These are phyloP conservation scores for Alsophila aescularia DNA, from an alignment of 2,888 invertebrate species.

Conservation along the genomic window DNA sequence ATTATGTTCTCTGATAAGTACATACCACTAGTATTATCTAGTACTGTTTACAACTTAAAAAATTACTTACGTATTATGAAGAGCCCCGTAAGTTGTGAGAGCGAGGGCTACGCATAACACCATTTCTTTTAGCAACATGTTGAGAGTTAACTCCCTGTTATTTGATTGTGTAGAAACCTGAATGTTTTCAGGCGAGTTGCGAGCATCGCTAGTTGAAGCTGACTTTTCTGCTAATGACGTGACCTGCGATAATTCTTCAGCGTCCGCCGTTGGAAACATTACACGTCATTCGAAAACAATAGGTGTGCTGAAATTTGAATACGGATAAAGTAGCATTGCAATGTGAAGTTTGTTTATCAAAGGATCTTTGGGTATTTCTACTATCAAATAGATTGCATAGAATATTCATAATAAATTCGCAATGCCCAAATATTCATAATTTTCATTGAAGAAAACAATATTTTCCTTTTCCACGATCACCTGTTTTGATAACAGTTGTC, in stretches of 20 bases:
- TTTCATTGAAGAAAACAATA: slow-evolving; percentile 37
- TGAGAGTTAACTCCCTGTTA: slow-evolving; percentile 72
- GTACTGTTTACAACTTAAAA: background rate
- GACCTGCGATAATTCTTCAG: slow-evolving; percentile 76
- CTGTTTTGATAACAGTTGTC: slow-evolving; percentile 2
- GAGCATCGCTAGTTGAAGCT: slow-evolving; percentile 71
- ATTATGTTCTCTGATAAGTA: background rate
- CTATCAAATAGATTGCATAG: slow-evolving; percentile 33
- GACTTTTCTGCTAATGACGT: slow-evolving; percentile 70
- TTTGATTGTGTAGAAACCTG: slow-evolving; percentile 64
- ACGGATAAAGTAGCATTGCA: slow-evolving; percentile 60
- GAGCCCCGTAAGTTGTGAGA: slow-evolving; percentile 88
- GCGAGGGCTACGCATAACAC: slow-evolving; percentile 86
- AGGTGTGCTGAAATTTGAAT: slow-evolving; percentile 54
- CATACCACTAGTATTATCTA: background rate
- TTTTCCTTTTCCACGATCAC: slow-evolving; percentile 11
- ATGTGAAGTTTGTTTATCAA: slow-evolving; percentile 35
- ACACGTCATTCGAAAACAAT: slow-evolving; percentile 81
- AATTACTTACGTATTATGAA: slow-evolving; percentile 87
- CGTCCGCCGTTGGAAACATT: slow-evolving; percentile 82
- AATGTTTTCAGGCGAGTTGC: slow-evolving; percentile 62
- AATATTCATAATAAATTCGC: slow-evolving; percentile 54
- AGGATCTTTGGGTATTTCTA: slow-evolving; percentile 33
- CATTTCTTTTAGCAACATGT: slow-evolving; percentile 87
- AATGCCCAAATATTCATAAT: slow-evolving; percentile 22